Evolutionary conservation across 2,113 vertebrate species (phyloP).

Genomic region (Paedocypris sp.): DNA sequence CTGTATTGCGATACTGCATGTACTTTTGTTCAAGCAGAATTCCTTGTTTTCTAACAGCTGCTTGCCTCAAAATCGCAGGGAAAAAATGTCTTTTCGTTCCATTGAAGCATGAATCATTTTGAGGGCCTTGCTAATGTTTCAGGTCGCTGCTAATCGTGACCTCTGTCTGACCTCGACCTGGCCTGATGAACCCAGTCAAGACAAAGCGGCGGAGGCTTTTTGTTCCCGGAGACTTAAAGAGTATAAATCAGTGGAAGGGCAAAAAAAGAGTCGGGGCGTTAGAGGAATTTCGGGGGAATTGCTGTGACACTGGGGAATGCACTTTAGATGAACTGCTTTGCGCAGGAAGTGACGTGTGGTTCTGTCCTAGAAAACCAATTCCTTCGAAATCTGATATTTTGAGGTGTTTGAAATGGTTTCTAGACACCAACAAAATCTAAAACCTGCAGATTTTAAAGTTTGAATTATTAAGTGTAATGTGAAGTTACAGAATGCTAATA

Average conservation of each 20-base stretch:
- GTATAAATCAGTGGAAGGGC: constrained; percentile 38
- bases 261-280: constrained; percentile 39
- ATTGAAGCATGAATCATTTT: constrained; percentile 35
- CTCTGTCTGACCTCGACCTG: constrained; percentile 43
- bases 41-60: neutral
- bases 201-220: constrained; percentile 44
- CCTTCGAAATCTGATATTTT: too few species aligned
- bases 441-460: too few species aligned
- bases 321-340: neutral
- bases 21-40: constrained; percentile 9
- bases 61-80: constrained; percentile 4
- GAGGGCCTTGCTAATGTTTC: constrained; percentile 40
- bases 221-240: constrained; percentile 28
- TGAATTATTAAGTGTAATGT: too few species aligned
- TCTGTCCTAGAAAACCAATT: too few species aligned
- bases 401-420: too few species aligned
- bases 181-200: constrained; percentile 43
- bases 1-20: neutral
- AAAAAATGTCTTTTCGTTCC: constrained; percentile 26
- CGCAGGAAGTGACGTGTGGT: neutral
- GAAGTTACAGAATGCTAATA: too few species aligned
- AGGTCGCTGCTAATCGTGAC: constrained; percentile 44
- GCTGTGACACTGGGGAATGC: neutral
- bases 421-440: too few species aligned
- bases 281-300: neutral